These are phyloP conservation scores for Leptinotarsa defecta DNA, from an alignment of 1,140 invertebrate genomes.

Conservation along the genomic window DNA sequence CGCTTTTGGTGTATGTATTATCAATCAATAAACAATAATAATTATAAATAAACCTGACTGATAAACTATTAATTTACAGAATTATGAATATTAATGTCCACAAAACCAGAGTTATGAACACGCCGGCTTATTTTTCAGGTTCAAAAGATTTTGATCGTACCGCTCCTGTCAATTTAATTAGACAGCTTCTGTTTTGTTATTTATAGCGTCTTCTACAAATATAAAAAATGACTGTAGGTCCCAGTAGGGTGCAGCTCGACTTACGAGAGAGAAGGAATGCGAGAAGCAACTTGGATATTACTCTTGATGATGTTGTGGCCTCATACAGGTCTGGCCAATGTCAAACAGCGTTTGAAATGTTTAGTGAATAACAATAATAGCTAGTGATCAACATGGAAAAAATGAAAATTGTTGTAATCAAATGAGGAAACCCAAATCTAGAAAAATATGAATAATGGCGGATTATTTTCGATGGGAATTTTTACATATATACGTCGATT, in stretches of 20 bases:
- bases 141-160: constrained; percentile 28
- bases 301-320: not conserved
- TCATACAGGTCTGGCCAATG: too few relatives aligned
- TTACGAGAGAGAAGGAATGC: constrained; percentile 11
- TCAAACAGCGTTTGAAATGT: too few relatives aligned
- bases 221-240: constrained; percentile 22
- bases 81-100: constrained; percentile 31
- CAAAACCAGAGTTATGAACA: constrained; percentile 25
- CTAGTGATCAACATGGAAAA: too few relatives aligned
- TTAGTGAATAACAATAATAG: too few relatives aligned
- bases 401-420: too few relatives aligned
- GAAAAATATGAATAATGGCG: too few relatives aligned
- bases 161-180: constrained; percentile 31
- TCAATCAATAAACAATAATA: constrained; percentile 30
- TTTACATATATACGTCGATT: too few relatives aligned
- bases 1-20: not conserved
- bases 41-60: constrained; percentile 20
- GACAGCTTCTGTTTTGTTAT: constrained; percentile 31
- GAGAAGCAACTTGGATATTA: not conserved
- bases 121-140: constrained; percentile 15
- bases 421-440: too few relatives aligned
- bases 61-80: constrained; percentile 27
- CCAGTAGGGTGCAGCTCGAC: constrained; percentile 21
- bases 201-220: constrained; percentile 29
- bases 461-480: too few relatives aligned